These are phyloP conservation scores for Gymnothorax javanicus DNA, from an alignment of 2,797 vertebrate species.

Conservation along the genomic window DNA sequence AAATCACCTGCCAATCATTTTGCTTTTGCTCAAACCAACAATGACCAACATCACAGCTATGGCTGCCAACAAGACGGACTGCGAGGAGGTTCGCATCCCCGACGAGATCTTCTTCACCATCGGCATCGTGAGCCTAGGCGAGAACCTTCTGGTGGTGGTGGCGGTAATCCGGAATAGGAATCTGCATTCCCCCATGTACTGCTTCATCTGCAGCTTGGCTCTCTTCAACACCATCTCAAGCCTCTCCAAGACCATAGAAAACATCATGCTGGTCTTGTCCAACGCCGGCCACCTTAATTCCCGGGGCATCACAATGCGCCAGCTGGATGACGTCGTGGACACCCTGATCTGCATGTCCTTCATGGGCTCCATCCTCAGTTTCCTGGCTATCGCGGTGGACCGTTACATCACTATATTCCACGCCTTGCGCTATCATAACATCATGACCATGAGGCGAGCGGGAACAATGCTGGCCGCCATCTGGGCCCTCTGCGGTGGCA, in stretches of 20 bases:
- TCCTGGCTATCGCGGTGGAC: conserved; percentile 88
- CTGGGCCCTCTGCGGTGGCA: conserved; percentile 81
- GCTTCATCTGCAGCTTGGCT: conserved; percentile 94
- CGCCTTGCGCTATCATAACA: conserved; percentile 86
- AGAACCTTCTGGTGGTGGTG: conserved; percentile 88
- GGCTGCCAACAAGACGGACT: conserved; percentile 70
- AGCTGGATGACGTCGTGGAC: conserved; percentile 86
- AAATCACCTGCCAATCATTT: background rate
- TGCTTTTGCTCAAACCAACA: background rate
- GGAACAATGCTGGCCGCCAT: conserved; percentile 70
- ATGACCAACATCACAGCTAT: conserved; percentile 49
- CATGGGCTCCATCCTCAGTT: conserved; percentile 89
- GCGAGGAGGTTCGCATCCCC: conserved; percentile 79
- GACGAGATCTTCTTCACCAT: conserved; percentile 83
- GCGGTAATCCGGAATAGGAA: conserved; percentile 87
- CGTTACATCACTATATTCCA: conserved; percentile 96
- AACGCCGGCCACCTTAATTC: conserved; percentile 77
- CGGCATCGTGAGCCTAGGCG: conserved; percentile 78
- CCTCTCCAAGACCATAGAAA: conserved; percentile 88
- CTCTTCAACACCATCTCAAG: conserved; percentile 91
- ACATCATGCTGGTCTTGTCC: conserved; percentile 80
- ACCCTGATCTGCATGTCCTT: conserved; percentile 87
- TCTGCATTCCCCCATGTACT: conserved; percentile 92
- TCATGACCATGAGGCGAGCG: conserved; percentile 84
- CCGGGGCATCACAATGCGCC: conserved; percentile 70